These are phyloP conservation scores for Pseudochirops corinnae DNA, from an alignment of 2,797 vertebrate species.

Conservation along the genomic window DNA sequence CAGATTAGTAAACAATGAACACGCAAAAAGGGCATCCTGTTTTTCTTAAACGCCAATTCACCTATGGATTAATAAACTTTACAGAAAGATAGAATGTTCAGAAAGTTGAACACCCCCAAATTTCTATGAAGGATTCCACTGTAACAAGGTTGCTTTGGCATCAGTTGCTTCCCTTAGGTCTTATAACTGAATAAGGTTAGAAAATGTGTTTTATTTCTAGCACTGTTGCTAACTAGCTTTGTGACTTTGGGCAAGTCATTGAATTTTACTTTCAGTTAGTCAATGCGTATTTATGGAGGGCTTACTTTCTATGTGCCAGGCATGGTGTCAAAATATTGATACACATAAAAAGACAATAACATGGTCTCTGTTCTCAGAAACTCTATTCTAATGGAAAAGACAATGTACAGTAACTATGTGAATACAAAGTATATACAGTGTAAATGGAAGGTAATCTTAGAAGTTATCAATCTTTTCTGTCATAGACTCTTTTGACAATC, in stretches of 20 bases:
- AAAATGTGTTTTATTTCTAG: rapidly evolving
- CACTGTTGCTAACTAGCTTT: not conserved
- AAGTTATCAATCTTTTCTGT: not conserved
- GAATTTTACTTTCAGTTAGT: not conserved
- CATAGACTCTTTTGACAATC: not conserved
- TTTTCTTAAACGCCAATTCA: slow-evolving; percentile 9
- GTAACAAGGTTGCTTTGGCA: not conserved
- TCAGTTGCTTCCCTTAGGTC: not conserved
- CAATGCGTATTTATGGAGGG: not conserved
- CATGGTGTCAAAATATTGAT: not conserved
- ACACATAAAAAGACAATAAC: not conserved
- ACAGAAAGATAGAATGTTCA: slow-evolving; percentile 22
- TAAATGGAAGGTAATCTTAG: not conserved
- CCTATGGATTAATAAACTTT: slow-evolving; percentile 6
- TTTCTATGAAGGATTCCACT: slow-evolving; percentile 1
- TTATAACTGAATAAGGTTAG: not conserved
- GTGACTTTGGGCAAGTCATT: not conserved
- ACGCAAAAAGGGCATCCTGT: slow-evolving; percentile 25
- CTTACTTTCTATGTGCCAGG: not conserved
- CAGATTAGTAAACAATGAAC: slow-evolving; percentile 57
- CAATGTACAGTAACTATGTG: not conserved
- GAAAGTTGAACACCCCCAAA: not conserved
- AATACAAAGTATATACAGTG: not conserved
- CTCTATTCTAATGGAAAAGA: not conserved
- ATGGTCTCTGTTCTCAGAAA: not conserved